These are phyloP conservation scores for Galendromus occidentalis DNA, from an alignment of 1,140 invertebrate genomes.

Conservation along the genomic window DNA sequence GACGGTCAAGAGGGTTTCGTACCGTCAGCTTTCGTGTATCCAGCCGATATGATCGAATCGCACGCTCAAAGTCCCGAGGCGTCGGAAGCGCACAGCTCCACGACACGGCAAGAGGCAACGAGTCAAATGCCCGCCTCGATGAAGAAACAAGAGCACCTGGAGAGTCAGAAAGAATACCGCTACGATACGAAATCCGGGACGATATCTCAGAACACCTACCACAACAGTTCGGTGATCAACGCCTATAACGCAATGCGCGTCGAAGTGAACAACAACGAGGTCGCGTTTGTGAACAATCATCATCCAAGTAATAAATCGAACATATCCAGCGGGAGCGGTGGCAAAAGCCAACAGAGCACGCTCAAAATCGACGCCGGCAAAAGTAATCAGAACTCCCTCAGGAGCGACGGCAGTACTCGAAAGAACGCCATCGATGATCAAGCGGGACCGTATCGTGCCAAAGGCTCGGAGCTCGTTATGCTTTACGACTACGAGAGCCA, in stretches of 20 bases:
- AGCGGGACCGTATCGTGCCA: conserved; percentile 36
- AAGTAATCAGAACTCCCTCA: too few species aligned
- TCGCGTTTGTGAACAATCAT: too few species aligned
- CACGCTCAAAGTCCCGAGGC: conserved; percentile 23
- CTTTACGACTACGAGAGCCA: conserved; percentile 84
- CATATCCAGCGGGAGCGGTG: too few species aligned
- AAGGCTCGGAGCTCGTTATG: conserved; percentile 70
- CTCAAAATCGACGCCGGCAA: too few species aligned
- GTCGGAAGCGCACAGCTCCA: conserved; percentile 24
- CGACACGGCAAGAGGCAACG: neutral
- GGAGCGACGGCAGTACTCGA: neutral
- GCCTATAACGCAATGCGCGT: too few species aligned
- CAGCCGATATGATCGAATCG: conserved; percentile 49
- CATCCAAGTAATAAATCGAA: too few species aligned
- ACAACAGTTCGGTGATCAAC: neutral
- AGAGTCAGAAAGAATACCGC: neutral
- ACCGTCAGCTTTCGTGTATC: conserved; percentile 80
- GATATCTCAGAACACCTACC: neutral
- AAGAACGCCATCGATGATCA: neutral
- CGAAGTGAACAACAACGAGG: too few species aligned
- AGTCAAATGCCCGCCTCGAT: neutral
- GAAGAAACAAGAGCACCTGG: neutral
- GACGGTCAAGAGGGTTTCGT: conserved; percentile 89
- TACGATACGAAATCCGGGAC: conserved; percentile 7
- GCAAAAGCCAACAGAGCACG: too few species aligned